A percentile compares a stretch with the other conserved stretches of the same genome.
These are phyloP conservation scores for Rhadinocentrus ornatus DNA, from an alignment of 2,797 vertebrate genomes.

Conservation along the genomic window DNA sequence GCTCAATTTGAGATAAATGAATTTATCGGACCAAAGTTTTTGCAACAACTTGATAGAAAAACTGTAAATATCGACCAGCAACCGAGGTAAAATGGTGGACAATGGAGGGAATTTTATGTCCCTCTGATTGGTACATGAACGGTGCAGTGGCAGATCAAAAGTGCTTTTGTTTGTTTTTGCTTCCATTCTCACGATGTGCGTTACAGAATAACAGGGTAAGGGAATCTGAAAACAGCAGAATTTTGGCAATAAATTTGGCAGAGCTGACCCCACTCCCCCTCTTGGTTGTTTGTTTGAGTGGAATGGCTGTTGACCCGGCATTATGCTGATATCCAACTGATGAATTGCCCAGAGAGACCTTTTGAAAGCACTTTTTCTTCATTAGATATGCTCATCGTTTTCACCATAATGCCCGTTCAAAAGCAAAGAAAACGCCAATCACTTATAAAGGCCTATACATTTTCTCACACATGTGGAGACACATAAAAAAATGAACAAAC, in stretches of 20 bases:
- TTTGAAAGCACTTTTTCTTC: conserved; percentile 75
- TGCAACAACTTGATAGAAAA: conserved; percentile 12
- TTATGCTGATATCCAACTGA: conserved; percentile 26
- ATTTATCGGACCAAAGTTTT: conserved; percentile 38
- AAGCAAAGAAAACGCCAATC: conserved; percentile 55
- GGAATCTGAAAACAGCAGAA: conserved; percentile 39
- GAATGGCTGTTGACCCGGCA: conserved; percentile 44
- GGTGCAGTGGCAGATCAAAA: conserved; percentile 39
- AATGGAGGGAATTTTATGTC: conserved; percentile 17
- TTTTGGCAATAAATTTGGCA: conserved; percentile 92
- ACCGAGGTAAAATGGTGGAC: conserved; percentile 14
- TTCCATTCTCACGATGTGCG: conserved; percentile 27
- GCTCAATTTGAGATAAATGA: conserved; percentile 51
- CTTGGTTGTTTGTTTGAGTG: conserved; percentile 32
- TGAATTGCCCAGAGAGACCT: conserved; percentile 27
- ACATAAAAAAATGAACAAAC: conserved; percentile 82
- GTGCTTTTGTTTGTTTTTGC: conserved; percentile 27
- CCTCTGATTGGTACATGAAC: conserved; percentile 20
- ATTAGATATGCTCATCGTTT: conserved; percentile 82
- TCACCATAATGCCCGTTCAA: conserved; percentile 71
- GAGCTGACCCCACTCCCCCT: conserved; percentile 72
- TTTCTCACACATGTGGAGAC: conserved; percentile 68
- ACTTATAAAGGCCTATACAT: conserved; percentile 68
- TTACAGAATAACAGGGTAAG: conserved; percentile 34
- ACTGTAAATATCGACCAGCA: conserved; percentile 14